phyloP scores from a whole-genome alignment of 1,140 invertebrate species.

The Drosophila sechellia region DNA sequence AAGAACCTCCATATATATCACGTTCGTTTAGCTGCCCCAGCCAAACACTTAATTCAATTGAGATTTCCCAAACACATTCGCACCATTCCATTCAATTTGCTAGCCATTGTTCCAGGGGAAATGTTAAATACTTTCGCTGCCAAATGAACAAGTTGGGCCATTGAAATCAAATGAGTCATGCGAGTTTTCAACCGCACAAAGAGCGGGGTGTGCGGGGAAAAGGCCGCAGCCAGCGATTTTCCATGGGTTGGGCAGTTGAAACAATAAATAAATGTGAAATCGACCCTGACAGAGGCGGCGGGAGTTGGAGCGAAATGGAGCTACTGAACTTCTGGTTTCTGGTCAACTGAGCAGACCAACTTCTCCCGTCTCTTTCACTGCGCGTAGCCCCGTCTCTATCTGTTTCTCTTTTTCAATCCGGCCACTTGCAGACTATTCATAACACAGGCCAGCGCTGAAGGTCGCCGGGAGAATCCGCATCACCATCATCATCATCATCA shows the following conservation, averaged over 20 bases:
- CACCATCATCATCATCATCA: slow-evolving; percentile 14
- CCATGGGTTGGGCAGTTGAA: slow-evolving; percentile 35
- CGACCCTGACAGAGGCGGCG: slow-evolving; percentile 52
- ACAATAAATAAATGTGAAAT: slow-evolving; percentile 56
- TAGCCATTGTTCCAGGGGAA: slow-evolving; percentile 46
- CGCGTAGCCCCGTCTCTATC: slow-evolving; percentile 9
- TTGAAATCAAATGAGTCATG: slow-evolving; percentile 80
- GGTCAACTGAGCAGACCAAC: slow-evolving; percentile 46
- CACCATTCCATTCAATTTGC: slow-evolving; percentile 56
- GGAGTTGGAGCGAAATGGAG: slow-evolving; percentile 31
- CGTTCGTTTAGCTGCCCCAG: background rate
- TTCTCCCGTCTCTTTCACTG: slow-evolving; percentile 4
- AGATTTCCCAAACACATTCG: slow-evolving; percentile 41
- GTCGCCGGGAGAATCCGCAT: slow-evolving; percentile 42
- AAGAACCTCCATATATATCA: background rate
- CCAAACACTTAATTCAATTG: slow-evolving; percentile 47
- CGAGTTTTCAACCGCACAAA: slow-evolving; percentile 42
- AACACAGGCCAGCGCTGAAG: slow-evolving; percentile 44
- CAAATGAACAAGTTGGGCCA: slow-evolving; percentile 74
- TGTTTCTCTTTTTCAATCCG: slow-evolving; percentile 13
- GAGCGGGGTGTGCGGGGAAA: background rate
- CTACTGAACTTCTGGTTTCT: slow-evolving; percentile 57
- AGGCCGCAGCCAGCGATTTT: slow-evolving; percentile 13
- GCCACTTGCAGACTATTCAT: slow-evolving; percentile 46
- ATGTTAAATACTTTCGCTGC: slow-evolving; percentile 70